Evolutionary conservation across 2,888 invertebrate genomes (phyloP).

Genomic region (Cosmia pyralina): DNA sequence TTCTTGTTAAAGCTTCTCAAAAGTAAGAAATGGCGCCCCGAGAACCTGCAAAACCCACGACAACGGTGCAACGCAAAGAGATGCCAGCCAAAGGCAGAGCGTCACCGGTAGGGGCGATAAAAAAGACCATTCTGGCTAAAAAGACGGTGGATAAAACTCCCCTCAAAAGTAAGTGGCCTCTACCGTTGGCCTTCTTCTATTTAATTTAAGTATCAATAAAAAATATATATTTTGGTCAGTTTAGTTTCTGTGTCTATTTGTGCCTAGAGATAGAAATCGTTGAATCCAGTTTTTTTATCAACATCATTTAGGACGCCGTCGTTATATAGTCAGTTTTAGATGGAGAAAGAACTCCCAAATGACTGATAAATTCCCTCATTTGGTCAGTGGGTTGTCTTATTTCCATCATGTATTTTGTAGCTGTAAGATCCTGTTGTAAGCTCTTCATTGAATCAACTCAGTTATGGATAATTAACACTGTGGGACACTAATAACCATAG

Average conservation of each 20-base stretch:
- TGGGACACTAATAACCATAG: no score
- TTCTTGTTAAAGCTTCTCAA: constrained; percentile 3
- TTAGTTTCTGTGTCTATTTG: background rate
- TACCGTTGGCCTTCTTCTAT: no score
- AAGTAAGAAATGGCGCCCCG: constrained; percentile 79
- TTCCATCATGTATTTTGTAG: background rate
- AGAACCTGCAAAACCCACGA: constrained; percentile 75
- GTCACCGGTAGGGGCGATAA: constrained; percentile 73
- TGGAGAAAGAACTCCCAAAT: background rate
- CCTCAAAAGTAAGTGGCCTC: constrained; percentile 66
- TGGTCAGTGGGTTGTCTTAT: no score
- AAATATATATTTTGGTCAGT: no score
- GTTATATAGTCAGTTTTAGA: background rate
- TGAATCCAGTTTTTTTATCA: background rate
- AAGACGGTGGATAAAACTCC: constrained; percentile 73
- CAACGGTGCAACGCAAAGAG: constrained; percentile 77
- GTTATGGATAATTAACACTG: background rate
- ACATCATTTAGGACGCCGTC: background rate
- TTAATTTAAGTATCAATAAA: no score
- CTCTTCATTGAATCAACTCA: background rate
- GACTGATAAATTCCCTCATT: no score
- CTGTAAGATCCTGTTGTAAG: background rate
- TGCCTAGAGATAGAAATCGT: background rate
- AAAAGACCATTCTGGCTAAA: constrained; percentile 73
- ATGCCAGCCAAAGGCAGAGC: constrained; percentile 69